Conservation (phyloP, 2,797 vertebrate genomes). For the Varecia variegata region DNA sequence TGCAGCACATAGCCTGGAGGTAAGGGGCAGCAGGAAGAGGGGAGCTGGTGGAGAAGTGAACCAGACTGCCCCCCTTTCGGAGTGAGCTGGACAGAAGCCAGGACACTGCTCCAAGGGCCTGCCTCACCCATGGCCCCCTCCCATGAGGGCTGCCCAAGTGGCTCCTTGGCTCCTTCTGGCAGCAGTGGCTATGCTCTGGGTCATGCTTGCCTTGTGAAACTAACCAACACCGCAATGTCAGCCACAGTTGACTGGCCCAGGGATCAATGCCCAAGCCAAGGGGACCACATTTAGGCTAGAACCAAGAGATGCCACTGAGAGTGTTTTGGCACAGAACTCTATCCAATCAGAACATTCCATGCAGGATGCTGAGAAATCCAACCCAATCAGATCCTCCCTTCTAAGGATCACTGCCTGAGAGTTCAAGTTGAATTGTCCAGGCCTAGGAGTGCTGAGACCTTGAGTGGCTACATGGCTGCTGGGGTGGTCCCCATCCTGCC, state of each 20-base stretch:
- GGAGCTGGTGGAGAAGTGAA: not conserved
- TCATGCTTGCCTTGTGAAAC: not conserved
- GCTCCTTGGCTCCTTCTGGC: not conserved
- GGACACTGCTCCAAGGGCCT: accelerated
- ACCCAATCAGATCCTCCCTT: not conserved
- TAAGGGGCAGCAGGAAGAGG: not conserved
- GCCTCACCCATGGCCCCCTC: not conserved
- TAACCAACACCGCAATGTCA: not conserved
- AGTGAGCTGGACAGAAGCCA: not conserved
- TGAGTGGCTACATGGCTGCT: not conserved
- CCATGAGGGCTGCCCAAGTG: not conserved
- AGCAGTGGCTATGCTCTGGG: not conserved
- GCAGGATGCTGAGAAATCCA: not conserved
- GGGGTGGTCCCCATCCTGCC: not conserved
- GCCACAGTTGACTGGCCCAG: not conserved
- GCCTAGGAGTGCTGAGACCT: not conserved
- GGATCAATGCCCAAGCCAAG: not conserved
- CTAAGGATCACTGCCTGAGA: not conserved
- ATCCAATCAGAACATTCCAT: not conserved
- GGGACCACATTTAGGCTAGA: not conserved
- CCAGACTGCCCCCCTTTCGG: not conserved
- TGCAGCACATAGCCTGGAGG: not conserved
- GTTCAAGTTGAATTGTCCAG: not conserved
- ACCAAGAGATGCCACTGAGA: not conserved
- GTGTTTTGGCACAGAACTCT: not conserved